A percentile compares a stretch with the other conserved stretches of the same genome.
Conservation (phyloP, 2,113 vertebrate species). For the Alaudala cheleensis region DNA sequence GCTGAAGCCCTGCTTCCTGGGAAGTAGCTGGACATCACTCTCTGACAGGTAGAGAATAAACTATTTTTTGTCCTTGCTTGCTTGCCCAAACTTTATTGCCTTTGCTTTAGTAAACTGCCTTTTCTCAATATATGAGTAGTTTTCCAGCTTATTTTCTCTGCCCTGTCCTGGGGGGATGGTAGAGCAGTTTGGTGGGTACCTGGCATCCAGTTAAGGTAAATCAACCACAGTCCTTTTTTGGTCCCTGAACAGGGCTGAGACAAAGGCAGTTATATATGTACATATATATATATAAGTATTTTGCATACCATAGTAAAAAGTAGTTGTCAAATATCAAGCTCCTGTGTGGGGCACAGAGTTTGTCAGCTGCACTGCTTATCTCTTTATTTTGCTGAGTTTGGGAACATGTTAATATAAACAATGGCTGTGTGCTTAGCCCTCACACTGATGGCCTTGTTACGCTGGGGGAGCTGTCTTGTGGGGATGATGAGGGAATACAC, state of each 20-base stretch:
- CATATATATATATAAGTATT: too few species aligned
- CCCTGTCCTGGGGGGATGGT: background rate
- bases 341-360: background rate
- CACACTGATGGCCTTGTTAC: background rate
- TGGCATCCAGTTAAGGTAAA: background rate
- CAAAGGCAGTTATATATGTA: background rate
- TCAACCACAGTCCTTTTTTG: background rate
- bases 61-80: background rate
- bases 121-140: background rate
- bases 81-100: background rate
- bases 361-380: background rate
- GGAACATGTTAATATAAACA: background rate
- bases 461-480: background rate
- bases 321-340: background rate
- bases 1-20: background rate
- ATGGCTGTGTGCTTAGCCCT: background rate
- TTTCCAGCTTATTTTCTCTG: background rate
- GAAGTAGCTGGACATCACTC: background rate
- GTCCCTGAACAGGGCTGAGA: background rate
- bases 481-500: background rate
- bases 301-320: background rate
- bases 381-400: background rate
- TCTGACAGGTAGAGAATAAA: background rate
- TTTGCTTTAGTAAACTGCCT: background rate
- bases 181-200: background rate